These are phyloP conservation scores for Bagarius yarrelli DNA, from an alignment of 2,113 vertebrate species.

Conservation along the genomic window DNA sequence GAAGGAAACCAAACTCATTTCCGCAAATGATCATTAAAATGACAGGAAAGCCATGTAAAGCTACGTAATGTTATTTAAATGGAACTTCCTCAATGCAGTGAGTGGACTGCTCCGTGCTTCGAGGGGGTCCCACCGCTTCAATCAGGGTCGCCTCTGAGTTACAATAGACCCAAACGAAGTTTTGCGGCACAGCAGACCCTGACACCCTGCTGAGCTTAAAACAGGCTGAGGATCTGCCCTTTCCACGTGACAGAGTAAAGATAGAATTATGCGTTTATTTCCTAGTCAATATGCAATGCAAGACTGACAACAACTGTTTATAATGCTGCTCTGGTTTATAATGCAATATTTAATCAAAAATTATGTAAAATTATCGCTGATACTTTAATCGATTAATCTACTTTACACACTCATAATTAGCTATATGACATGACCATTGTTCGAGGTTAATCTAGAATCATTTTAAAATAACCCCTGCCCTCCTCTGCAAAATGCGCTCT, in stretches of 20 bases:
- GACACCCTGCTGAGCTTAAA: constrained; percentile 52
- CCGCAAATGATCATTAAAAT: constrained; percentile 39
- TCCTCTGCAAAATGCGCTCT: constrained; percentile 53
- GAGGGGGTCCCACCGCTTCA: constrained; percentile 49
- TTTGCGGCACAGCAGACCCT: constrained; percentile 53
- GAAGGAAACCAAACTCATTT: constrained; percentile 15
- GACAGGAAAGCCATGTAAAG: constrained; percentile 41
- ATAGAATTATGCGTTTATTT: not conserved
- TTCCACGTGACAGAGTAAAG: constrained; percentile 30
- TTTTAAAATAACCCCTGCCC: constrained; percentile 52
- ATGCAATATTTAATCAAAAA: not conserved
- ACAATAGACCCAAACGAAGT: constrained; percentile 62
- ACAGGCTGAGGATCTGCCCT: constrained; percentile 38
- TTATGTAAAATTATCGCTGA: not conserved
- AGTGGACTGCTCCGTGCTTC: constrained; percentile 43
- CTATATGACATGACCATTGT: constrained; percentile 4
- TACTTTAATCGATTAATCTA: constrained; percentile 3
- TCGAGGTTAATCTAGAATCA: constrained; percentile 45
- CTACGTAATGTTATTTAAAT: constrained; percentile 56
- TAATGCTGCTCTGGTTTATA: not conserved
- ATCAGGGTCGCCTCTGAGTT: constrained; percentile 51
- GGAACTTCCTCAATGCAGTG: constrained; percentile 54
- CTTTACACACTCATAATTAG: not conserved
- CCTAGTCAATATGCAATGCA: not conserved
- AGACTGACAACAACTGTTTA: not conserved